phyloP scores from a whole-genome alignment of 2,113 vertebrate species.

The Henicopernis longicauda region DNA sequence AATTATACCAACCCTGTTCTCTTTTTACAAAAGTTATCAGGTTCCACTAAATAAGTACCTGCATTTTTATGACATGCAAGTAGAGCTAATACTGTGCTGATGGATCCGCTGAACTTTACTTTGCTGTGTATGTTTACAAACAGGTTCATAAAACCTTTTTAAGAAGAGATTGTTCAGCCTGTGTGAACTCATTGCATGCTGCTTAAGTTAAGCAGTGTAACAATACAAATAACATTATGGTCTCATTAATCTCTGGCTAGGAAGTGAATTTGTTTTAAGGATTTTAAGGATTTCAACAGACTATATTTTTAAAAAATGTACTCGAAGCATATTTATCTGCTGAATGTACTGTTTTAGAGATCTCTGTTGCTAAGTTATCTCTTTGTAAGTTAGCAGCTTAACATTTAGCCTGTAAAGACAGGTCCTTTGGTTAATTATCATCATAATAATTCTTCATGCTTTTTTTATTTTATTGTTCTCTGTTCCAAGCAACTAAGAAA shows the following conservation, averaged over 20 bases:
- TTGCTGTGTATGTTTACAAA: slow-evolving; percentile 12
- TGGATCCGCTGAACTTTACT: background rate
- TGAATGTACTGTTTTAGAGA: background rate
- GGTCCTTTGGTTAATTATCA: background rate
- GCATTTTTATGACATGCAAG: slow-evolving; percentile 1
- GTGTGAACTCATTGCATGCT: slow-evolving; percentile 12
- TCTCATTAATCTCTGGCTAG: background rate
- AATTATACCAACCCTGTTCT: background rate
- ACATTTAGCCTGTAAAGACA: background rate
- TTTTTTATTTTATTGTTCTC: background rate
- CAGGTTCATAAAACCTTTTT: slow-evolving; percentile 20
- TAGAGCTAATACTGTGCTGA: background rate
- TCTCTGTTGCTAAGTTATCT: background rate
- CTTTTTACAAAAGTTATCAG: background rate
- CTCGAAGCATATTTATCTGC: background rate
- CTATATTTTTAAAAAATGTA: background rate
- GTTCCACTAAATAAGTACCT: background rate
- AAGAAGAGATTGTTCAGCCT: background rate
- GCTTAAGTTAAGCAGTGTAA: slow-evolving; percentile 2
- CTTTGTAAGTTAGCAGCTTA: background rate
- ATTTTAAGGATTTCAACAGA: background rate
- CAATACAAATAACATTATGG: background rate
- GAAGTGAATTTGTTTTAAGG: background rate
- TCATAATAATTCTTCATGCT: background rate
- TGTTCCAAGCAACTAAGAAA: background rate